phyloP scores from a whole-genome alignment of 2,888 invertebrate genomes.

The Cotesia congregata region DNA sequence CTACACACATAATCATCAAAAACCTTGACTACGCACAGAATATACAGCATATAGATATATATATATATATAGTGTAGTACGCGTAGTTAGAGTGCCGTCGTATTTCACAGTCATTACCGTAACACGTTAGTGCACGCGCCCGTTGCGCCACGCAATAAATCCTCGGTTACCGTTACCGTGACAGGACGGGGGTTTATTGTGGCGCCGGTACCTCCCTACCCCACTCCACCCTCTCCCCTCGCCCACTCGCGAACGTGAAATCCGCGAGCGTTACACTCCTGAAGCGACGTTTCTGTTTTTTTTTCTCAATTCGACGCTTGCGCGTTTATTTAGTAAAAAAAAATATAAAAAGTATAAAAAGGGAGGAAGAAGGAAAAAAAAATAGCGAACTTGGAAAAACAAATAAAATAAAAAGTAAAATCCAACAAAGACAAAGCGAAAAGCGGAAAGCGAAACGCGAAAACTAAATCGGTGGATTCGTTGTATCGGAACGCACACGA shows the following conservation, averaged over 20 bases:
- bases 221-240: not conserved
- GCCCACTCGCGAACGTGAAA: not conserved
- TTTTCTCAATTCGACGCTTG: not conserved
- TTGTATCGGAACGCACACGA: slow-evolving; percentile 41
- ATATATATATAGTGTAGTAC: slow-evolving; percentile 33
- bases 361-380: no score
- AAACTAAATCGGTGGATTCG: slow-evolving; percentile 25
- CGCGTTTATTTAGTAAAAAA: not conserved
- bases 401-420: slow-evolving; percentile 24
- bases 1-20: no score
- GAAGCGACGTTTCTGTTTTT: not conserved
- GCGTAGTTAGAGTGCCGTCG: slow-evolving; percentile 55
- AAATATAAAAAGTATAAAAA: not conserved
- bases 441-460: not conserved
- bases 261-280: slow-evolving; percentile 1
- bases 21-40: slow-evolving; percentile 31
- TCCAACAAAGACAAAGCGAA: not conserved
- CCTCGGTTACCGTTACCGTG: slow-evolving; percentile 62
- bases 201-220: slow-evolving; percentile 47
- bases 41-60: not conserved
- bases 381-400: not conserved
- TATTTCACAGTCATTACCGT: slow-evolving; percentile 67
- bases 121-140: slow-evolving; percentile 62
- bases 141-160: slow-evolving; percentile 63
- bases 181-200: slow-evolving; percentile 57